These are phyloP conservation scores for Malurus elegans DNA, from an alignment of 2,113 vertebrate genomes.

Conservation along the genomic window DNA sequence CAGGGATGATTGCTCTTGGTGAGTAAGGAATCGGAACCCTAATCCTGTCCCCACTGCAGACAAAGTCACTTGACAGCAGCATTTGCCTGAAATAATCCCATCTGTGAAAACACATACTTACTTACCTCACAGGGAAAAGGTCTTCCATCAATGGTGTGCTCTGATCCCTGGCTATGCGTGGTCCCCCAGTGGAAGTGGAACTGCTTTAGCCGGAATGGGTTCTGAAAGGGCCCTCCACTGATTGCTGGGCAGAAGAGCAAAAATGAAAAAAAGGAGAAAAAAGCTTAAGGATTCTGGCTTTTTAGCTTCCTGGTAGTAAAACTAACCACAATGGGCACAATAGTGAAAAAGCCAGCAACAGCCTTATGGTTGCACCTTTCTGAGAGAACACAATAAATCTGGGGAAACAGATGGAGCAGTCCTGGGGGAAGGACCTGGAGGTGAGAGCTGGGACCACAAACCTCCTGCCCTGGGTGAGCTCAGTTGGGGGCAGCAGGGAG, in stretches of 20 bases:
- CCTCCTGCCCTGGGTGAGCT: background rate
- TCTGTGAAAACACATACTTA: background rate
- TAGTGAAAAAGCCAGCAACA: background rate
- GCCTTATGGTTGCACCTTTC: background rate
- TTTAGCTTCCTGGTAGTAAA: background rate
- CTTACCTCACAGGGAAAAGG: conserved; percentile 89
- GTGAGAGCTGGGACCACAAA: background rate
- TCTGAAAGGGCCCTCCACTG: conserved; percentile 85
- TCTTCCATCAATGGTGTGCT: conserved; percentile 88
- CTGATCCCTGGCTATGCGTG: conserved; percentile 84
- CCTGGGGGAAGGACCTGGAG: background rate
- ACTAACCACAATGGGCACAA: background rate
- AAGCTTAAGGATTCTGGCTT: background rate
- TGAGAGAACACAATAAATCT: background rate
- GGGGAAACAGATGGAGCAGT: background rate
- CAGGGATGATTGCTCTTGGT: background rate
- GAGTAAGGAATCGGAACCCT: background rate
- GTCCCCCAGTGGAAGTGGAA: conserved; percentile 97
- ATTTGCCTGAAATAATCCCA: background rate
- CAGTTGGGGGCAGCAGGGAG: rapidly evolving
- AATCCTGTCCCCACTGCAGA: background rate
- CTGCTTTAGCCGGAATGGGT: conserved; percentile 90
- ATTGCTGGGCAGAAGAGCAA: conserved; percentile 75
- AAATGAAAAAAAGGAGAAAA: background rate
- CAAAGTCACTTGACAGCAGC: background rate